phyloP scores from a whole-genome alignment of 1,140 invertebrate species.

The Whitmania pigra region DNA sequence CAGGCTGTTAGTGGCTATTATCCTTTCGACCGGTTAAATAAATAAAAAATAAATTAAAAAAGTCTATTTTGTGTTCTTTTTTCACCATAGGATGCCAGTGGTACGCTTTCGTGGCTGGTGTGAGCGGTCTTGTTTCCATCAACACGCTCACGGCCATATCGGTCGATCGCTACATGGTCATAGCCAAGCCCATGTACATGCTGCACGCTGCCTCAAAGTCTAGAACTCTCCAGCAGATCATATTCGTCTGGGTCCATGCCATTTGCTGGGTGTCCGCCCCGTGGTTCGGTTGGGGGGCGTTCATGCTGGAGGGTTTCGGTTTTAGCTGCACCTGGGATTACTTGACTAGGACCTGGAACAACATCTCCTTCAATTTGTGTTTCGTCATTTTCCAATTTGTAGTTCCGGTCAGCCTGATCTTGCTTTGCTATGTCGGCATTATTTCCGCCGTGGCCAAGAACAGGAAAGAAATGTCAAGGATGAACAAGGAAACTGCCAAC shows the following conservation, averaged over 20 bases:
- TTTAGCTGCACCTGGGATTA: slow-evolving; percentile 74
- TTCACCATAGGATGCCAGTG: slow-evolving; percentile 55
- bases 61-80: too few species aligned
- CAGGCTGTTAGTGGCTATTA: too few species aligned
- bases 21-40: too few species aligned
- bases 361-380: slow-evolving; percentile 39
- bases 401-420: slow-evolving; percentile 55
- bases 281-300: slow-evolving; percentile 63
- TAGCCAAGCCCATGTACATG: slow-evolving; percentile 34
- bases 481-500: slow-evolving; percentile 34
- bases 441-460: slow-evolving; percentile 59
- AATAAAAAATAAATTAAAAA: too few species aligned
- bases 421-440: slow-evolving; percentile 58
- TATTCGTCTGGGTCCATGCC: slow-evolving; percentile 57
- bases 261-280: slow-evolving; percentile 57
- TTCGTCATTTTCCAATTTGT: slow-evolving; percentile 39
- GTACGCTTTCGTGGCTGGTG: slow-evolving; percentile 59
- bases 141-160: slow-evolving; percentile 68
- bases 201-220: slow-evolving; percentile 1
- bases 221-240: slow-evolving; percentile 45
- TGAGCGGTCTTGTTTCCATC: slow-evolving; percentile 63
- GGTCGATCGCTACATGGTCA: slow-evolving; percentile 67
- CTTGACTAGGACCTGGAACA: slow-evolving; percentile 50
- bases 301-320: slow-evolving; percentile 71
- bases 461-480: slow-evolving; percentile 58